A percentile compares a stretch with the other conserved stretches of the same genome.
Evolutionary conservation across 1,140 invertebrate genomes (phyloP).

Genomic region (Habropoda laboriosa): DNA sequence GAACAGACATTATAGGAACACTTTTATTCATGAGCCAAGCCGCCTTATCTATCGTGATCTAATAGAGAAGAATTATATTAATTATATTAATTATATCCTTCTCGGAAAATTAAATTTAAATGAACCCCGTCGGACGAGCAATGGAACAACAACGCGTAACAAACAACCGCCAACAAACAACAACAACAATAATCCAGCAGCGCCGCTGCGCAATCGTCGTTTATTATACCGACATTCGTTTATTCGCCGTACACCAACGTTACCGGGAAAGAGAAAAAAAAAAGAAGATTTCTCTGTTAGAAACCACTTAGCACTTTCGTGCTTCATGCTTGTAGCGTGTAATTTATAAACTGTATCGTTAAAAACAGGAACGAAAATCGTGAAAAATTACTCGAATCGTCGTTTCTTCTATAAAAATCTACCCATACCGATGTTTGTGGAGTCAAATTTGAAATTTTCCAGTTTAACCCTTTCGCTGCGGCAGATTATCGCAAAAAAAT

Average conservation of each 20-base stretch:
- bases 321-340: too few species aligned
- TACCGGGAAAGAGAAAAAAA: too few species aligned
- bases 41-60: conserved; percentile 25
- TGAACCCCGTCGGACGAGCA: background rate
- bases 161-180: background rate
- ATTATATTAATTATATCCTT: conserved; percentile 49
- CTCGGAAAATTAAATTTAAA: conserved; percentile 44
- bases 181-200: background rate
- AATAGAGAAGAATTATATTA: conserved; percentile 47
- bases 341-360: too few species aligned
- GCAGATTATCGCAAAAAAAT: too few species aligned
- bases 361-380: too few species aligned
- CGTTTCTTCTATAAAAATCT: too few species aligned
- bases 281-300: background rate
- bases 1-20: conserved; percentile 46
- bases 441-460: too few species aligned
- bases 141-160: too few species aligned
- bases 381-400: too few species aligned
- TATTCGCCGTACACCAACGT: background rate
- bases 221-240: background rate
- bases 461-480: too few species aligned
- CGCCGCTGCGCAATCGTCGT: background rate
- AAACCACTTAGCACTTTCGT: background rate
- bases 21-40: conserved; percentile 41
- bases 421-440: too few species aligned